Evolutionary conservation across 1,140 invertebrate genomes (phyloP), one percentile per base, ranked within the genome.

Genomic region (Cheumatopsyche charites): DNA sequence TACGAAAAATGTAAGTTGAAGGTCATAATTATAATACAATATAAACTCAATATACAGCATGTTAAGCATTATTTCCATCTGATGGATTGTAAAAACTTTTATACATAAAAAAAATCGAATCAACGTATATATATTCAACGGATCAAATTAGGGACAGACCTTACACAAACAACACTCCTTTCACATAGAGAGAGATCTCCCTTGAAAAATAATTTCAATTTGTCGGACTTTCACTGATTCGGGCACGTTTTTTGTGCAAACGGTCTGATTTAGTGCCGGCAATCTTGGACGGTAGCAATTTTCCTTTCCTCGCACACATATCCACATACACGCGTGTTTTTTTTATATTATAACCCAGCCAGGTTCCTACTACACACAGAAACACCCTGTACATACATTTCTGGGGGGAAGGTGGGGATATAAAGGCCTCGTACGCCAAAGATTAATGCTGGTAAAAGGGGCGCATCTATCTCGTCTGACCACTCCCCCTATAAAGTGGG

Each of bases 271-370:
- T 75, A 75, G 49, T 65, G 71, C 62, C 3, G 41, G 68, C 74
- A 71, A 75, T 75, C 74, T 75, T 67, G 23, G 74, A 23, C 67
- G 41, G 47, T 36, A 75, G 74, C 74, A 71, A 75, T 75, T 73
- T 68, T 71, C 71, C 71, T 73, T 36, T 36, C n/a, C n/a, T n/a
- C n/a, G n/a, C n/a, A 9, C 9, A 36, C 29, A 9, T 36, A 36
- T 36, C 29, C 29, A 36, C 67, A 9, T 36, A 9, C 9, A 36
- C 29, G 25, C 41, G 71, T 74, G 72, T 75, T 75, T 67, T 75
- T 73, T 71, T 25, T 58, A 58, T 68, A 73, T 71, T 67, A 71
- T 67, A 43, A 58, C 19, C 55, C 55, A 17, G 21, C 19, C 23
- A 58, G 19, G 23, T 26, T 25, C 13, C 0, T 21, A 11, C 13